Conservation (phyloP, 2,797 vertebrate species). For the Prunella strophiata region DNA sequence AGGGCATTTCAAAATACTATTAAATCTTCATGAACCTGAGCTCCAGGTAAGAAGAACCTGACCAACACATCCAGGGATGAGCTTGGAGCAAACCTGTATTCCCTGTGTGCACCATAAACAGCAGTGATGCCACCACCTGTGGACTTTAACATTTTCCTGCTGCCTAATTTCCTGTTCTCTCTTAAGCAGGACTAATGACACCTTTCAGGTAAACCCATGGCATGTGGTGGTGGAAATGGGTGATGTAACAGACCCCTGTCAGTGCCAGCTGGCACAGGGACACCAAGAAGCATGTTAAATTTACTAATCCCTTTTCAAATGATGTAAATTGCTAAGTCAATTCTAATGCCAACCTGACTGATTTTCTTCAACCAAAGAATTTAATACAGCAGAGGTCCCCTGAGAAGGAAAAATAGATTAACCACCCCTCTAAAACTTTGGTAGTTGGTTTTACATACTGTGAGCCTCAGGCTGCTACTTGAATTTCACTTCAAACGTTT, state of each 20-base stretch:
- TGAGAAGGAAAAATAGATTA: constrained; percentile 61
- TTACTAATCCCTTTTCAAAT: constrained; percentile 38
- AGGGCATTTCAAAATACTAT: not conserved
- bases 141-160: not conserved
- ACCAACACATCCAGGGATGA: not conserved
- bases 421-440: constrained; percentile 30
- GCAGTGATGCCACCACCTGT: not conserved
- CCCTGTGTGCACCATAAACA: not conserved
- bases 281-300: not conserved
- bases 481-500: constrained; percentile 68
- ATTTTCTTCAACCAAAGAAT: constrained; percentile 31
- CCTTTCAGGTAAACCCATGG: not conserved
- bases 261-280: not conserved
- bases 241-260: not conserved
- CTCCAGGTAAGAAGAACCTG: not conserved
- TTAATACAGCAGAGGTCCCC: constrained; percentile 49
- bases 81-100: not conserved
- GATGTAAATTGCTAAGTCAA: constrained; percentile 34
- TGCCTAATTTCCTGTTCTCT: not conserved
- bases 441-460: constrained; percentile 58
- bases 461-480: constrained; percentile 63
- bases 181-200: not conserved
- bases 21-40: not conserved
- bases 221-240: not conserved
- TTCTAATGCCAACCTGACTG: constrained; percentile 33